Evolutionary conservation across 1,140 invertebrate species (phyloP), one percentile per base, ranked within the genome.

Genomic region (Caenorhabditis remanei): DNA sequence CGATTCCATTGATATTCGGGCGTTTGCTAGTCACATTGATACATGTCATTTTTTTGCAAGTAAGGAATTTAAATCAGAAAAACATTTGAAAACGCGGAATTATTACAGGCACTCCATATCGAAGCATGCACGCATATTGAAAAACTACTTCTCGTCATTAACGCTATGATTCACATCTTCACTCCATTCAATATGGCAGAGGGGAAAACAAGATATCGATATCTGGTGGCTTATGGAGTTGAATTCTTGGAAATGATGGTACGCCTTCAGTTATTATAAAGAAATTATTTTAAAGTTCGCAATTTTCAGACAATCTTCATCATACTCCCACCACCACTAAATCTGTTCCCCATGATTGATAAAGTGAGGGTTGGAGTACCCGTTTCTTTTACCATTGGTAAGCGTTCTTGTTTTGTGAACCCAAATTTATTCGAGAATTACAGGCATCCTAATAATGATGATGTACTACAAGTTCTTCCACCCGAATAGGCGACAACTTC

Each of bases 141-240:
- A 61, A 58, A 43, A 19, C 55, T 79, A 2, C 21, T 87, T 19
- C 21, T 87, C 3, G 3, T 87, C 48, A 84, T 87, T 43, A 84
- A 84, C 21, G 50, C 71, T 41, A 7, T 71, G 14, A 84, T 87
- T 48, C 87, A 87, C 67, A 67, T 84, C 14, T 84, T 84, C 63
- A 63, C 83, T 5, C 87, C 87, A 7, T 87, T 87, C 83, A 87
- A 87, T 32, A 87, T 87, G 83, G 58, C 83, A 9, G 87, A 87
- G 32, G 83, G 87, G 7, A 55, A 65, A 11, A 87, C 87, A 32
- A 14, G 83, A 63, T 84, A 19, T 9, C 63, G 71, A n/a, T 87
- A 87, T 55, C 19, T 82, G 4, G 21, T 32, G 4, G 87, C 87
- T 9, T 87, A 87, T 50, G 6, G 13, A 50, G 50, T 87, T 4